Evolutionary conservation across 2,797 vertebrate genomes (phyloP).

Genomic region (Argyrosomus regius): DNA sequence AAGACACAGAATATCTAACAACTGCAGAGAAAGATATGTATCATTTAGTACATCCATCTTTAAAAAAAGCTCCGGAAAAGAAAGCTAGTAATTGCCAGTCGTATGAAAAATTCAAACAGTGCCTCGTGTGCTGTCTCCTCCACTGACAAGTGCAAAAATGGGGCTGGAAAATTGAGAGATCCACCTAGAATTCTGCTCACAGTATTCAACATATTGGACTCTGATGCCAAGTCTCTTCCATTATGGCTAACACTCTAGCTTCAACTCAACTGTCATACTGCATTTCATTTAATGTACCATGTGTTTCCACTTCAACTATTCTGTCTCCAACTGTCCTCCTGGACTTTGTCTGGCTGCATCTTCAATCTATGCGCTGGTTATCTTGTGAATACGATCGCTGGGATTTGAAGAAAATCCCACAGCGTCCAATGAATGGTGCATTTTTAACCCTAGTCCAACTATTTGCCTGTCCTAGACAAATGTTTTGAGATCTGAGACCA

Average conservation of each 20-base stretch:
- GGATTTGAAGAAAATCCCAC: conserved; percentile 27
- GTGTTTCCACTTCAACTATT: conserved; percentile 18
- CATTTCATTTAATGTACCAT: conserved; percentile 16
- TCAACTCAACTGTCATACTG: conserved; percentile 21
- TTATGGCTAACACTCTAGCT: conserved; percentile 14
- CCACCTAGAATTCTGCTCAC: conserved; percentile 9
- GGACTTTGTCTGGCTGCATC: not conserved
- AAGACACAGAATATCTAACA: conserved; percentile 27
- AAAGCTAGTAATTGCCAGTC: conserved; percentile 38
- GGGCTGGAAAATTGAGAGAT: conserved; percentile 30
- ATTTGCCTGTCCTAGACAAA: not conserved
- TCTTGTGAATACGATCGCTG: conserved; percentile 6
- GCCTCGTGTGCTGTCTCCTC: conserved; percentile 5
- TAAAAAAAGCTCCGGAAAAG: conserved; percentile 24
- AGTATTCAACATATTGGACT: conserved; percentile 23
- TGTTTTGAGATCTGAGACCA: not conserved
- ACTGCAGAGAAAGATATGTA: conserved; percentile 29
- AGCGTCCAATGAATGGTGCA: not conserved
- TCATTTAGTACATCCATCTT: conserved; percentile 48
- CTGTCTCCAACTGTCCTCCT: not conserved
- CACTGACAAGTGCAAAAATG: conserved; percentile 38
- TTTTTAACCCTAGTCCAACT: not conserved
- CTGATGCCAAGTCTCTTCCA: conserved; percentile 19
- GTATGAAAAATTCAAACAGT: conserved; percentile 54
- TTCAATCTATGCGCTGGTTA: conserved; percentile 8